Base-by-base conservation (phyloP, 2,797 vertebrate genomes). In the Pseudomugil tenellus region DNA sequence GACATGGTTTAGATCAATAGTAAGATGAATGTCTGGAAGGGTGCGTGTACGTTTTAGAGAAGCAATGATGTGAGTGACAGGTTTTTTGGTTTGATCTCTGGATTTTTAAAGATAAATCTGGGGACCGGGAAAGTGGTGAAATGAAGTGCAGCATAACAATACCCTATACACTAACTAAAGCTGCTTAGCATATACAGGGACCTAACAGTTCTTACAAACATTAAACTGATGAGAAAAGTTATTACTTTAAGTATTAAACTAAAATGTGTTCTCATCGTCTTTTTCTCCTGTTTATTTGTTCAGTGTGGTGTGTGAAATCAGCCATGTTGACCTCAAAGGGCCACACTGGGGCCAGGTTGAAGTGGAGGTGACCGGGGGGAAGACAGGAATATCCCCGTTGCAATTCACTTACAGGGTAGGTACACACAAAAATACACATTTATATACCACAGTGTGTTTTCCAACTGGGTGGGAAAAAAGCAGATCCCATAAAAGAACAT, bases 231-330 rank as follows among this genome's bases (percentile, higher is more conserved):
- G 2, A 43, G 41, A n/a, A 6, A 43, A 48, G 34, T 64, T 49
- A 25, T 43, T 55, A 3, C 1, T 26, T 46, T 12, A 26, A 29
- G 10, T 62, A 0, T 1, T 12, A 19, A 2, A 48, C 6, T 60
- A 8, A 59, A 23, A 54, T 53, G 17, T 39, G 26, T 49, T 35
- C 7, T 56, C 0, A 32, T 56, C 8, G 51, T 9, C 19, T 4
- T 51, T 43, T 62, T 21, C 28, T 67, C 35, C n/a, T 55, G 6
- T 70, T 63, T 2, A 58, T 54, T 67, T 77, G 16, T 63, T 17
- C 90, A 99, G 98, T 55, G 96, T 99, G 54, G 96, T 98, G 65
- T 99, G 98, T 82, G 85, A 94, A 72, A 93, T 96, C 1, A 90
- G 93, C 62, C 69, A 77, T 0, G 64, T 92, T 37, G 54, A 31